Conservation (phyloP, 2,888 invertebrate genomes). For the Bellardia bayeri region DNA sequence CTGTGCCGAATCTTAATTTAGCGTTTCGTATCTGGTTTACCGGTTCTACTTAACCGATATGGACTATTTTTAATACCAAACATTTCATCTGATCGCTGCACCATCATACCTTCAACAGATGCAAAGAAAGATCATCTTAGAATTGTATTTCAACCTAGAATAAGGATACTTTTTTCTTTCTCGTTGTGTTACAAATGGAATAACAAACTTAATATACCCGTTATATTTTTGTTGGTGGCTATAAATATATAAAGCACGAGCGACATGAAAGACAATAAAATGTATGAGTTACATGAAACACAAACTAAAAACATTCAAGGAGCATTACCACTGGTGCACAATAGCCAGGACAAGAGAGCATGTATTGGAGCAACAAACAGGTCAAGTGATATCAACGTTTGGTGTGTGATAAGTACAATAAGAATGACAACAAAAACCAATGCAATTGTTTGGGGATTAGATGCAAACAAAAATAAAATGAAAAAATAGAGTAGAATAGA, state of each 20-base stretch:
- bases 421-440: slow-evolving; percentile 48
- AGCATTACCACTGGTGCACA: slow-evolving; percentile 36
- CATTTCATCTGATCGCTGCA: too few species aligned
- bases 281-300: slow-evolving; percentile 23
- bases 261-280: slow-evolving; percentile 38
- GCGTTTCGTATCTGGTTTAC: too few species aligned
- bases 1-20: too few species aligned
- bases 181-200: too few species aligned
- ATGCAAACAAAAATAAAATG: slow-evolving; percentile 43
- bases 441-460: slow-evolving; percentile 48
- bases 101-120: too few species aligned
- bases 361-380: slow-evolving; percentile 23
- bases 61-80: too few species aligned
- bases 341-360: not conserved
- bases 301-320: slow-evolving; percentile 9
- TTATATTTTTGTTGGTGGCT: too few species aligned
- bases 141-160: too few species aligned
- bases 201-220: too few species aligned
- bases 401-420: slow-evolving; percentile 38
- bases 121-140: too few species aligned
- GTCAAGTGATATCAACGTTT: slow-evolving; percentile 52
- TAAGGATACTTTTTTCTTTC: too few species aligned
- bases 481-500: not conserved
- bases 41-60: too few species aligned
- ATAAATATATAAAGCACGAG: not conserved